phyloP scores from a whole-genome alignment of 2,888 invertebrate genomes.

The Meliscaeva auricollis region DNA sequence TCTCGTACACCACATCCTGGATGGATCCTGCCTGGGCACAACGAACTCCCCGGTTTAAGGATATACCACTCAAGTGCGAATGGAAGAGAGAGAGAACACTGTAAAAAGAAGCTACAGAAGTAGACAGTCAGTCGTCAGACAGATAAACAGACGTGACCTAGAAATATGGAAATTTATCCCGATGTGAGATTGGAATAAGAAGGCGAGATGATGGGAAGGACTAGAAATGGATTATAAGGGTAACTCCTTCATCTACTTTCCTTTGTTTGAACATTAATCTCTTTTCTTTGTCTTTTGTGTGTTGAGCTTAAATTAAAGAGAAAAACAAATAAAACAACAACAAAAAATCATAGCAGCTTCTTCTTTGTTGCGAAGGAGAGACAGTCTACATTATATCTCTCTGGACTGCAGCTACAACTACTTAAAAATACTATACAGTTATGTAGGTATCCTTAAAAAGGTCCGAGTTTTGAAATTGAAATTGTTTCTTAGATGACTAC shows the following conservation, averaged over 20 bases:
- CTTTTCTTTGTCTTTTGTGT: constrained; percentile 11
- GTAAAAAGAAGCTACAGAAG: constrained; percentile 6
- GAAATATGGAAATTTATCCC: constrained; percentile 70
- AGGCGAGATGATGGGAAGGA: not conserved
- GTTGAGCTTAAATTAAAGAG: constrained; percentile 52
- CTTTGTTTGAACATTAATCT: constrained; percentile 52
- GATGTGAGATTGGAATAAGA: constrained; percentile 9
- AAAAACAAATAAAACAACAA: not conserved
- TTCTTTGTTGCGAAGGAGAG: constrained; percentile 25
- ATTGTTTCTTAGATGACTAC: constrained; percentile 28
- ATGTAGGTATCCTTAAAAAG: not conserved
- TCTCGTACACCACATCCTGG: constrained; percentile 23
- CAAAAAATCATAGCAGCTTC: constrained; percentile 38
- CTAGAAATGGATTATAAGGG: constrained; percentile 61
- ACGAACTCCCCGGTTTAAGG: constrained; percentile 54
- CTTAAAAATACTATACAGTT: not conserved
- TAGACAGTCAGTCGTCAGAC: constrained; percentile 73
- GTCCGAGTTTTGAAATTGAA: constrained; percentile 53
- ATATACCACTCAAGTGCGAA: not conserved
- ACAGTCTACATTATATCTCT: no score
- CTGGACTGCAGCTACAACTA: not conserved
- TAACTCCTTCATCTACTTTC: constrained; percentile 54
- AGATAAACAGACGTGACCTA: constrained; percentile 76
- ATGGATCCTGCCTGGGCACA: constrained; percentile 31
- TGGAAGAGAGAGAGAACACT: not conserved